Conservation (phyloP, 2,113 vertebrate genomes). For the Pseudonaja textilis region DNA sequence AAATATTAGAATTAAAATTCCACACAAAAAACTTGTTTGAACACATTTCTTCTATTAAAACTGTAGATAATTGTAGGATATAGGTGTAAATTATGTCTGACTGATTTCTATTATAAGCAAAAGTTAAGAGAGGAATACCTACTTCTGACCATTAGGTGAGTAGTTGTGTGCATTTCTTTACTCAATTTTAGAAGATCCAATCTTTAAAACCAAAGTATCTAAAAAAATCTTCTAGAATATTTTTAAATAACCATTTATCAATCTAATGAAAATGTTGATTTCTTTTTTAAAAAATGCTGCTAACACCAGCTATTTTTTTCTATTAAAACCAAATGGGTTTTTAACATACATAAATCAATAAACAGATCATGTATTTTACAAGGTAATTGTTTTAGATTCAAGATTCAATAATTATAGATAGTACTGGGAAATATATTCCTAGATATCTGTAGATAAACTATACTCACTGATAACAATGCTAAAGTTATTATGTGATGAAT, state of each 20-base stretch:
- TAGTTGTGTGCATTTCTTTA: slow-evolving; percentile 50
- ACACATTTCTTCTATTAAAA: not conserved
- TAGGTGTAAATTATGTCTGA: not conserved
- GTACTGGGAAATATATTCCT: no score
- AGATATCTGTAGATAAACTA: no score
- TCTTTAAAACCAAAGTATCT: no score
- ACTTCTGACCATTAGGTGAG: slow-evolving; percentile 48
- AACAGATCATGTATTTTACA: no score
- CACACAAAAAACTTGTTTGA: not conserved
- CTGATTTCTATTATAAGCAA: not conserved
- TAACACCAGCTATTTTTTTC: slow-evolving; percentile 32
- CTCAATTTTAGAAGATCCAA: slow-evolving; percentile 16
- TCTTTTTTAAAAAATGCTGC: slow-evolving; percentile 16
- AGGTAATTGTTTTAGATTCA: no score
- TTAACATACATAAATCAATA: no score
- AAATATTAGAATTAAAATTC: not conserved
- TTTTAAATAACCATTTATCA: no score
- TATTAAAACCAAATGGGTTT: no score
- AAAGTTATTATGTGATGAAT: no score
- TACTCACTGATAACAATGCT: no score
- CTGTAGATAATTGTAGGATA: not conserved
- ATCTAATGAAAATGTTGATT: slow-evolving; percentile 4
- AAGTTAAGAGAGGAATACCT: slow-evolving; percentile 26
- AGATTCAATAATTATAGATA: no score
- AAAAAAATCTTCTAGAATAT: no score